Evolutionary conservation across 2,113 vertebrate genomes (phyloP).

Genomic region (Alligator sinensis): DNA sequence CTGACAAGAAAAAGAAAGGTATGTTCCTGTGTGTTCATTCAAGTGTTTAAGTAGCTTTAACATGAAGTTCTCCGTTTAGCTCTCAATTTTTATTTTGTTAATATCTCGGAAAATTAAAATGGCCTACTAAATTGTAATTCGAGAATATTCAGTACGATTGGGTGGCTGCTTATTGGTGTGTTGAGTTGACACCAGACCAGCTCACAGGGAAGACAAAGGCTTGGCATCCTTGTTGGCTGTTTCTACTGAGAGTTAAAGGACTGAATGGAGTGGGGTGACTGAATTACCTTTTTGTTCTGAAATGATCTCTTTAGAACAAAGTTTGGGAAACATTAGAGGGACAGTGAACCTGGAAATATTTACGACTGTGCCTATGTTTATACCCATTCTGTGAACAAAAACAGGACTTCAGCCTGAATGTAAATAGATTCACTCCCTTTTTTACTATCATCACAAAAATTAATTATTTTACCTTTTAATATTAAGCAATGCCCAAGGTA

Average conservation of each 20-base stretch:
- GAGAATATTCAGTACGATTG: background rate
- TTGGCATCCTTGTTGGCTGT: background rate
- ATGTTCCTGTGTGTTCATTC: too few species aligned
- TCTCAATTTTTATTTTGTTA: background rate
- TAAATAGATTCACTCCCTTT: background rate
- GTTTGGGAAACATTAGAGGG: background rate
- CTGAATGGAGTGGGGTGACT: background rate
- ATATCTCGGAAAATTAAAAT: background rate
- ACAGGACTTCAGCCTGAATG: accelerated
- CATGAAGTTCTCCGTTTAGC: too few species aligned
- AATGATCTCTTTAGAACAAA: background rate
- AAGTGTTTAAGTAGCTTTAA: too few species aligned
- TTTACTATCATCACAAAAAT: slow-evolving; percentile 31
- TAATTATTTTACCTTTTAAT: slow-evolving; percentile 91
- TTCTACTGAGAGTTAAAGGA: background rate
- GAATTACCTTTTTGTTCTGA: background rate
- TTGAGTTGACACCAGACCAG: background rate
- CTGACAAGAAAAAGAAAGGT: background rate
- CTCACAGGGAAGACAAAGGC: background rate
- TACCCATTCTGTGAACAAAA: background rate
- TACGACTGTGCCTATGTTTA: background rate
- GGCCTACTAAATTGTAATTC: background rate
- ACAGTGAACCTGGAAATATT: background rate
- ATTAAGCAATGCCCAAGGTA: slow-evolving; percentile 98
- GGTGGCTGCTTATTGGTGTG: background rate